Percentiles rank a stretch among this genome's conserved stretches.
These are phyloP conservation scores for Villa cingulata DNA, from an alignment of 2,888 invertebrate genomes.

Conservation along the genomic window DNA sequence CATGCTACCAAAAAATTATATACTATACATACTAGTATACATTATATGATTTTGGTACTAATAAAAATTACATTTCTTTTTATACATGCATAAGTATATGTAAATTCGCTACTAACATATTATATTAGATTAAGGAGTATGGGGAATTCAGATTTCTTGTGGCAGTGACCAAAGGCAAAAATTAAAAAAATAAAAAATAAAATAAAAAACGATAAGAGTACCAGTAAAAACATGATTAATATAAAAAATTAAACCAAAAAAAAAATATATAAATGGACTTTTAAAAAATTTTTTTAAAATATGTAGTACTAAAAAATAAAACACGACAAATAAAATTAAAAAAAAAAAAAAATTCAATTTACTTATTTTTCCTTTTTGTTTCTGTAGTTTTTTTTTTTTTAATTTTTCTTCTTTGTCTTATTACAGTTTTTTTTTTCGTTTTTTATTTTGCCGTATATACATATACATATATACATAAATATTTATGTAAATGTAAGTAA, in stretches of 20 bases:
- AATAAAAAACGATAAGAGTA: not conserved
- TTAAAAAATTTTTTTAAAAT: not conserved
- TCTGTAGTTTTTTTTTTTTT: not conserved
- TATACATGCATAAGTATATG: not conserved
- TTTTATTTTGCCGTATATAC: no score
- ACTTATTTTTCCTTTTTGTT: constrained; percentile 1
- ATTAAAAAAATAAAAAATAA: not conserved
- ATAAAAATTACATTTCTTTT: no score
- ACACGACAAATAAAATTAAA: not conserved
- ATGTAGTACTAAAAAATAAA: not conserved
- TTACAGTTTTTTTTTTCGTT: no score
- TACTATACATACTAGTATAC: no score
- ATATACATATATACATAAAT: no score
- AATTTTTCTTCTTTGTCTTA: not conserved
- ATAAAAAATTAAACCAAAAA: not conserved
- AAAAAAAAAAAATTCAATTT: constrained; percentile 1
- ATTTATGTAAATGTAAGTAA: no score
- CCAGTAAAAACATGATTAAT: no score
- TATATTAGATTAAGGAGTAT: not conserved
- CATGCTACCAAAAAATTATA: no score
- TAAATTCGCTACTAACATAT: not conserved
- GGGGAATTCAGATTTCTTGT: not conserved
- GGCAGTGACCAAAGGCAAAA: not conserved
- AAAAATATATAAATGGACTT: not conserved
- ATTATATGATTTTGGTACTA: not conserved